phyloP scores from a whole-genome alignment of 2,797 vertebrate genomes.

The Pantherophis vulpinus region DNA sequence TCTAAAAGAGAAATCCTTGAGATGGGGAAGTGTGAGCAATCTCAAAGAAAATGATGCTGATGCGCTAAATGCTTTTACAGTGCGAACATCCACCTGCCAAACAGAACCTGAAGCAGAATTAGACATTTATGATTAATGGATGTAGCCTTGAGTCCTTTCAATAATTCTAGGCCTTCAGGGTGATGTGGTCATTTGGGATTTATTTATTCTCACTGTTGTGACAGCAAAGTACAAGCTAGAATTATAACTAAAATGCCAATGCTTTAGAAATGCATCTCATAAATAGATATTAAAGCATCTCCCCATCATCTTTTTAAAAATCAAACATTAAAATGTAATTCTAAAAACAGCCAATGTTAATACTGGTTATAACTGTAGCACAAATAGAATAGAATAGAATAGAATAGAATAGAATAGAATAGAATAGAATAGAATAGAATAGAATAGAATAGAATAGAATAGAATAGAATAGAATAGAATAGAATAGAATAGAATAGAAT shows the following conservation, averaged over 20 bases:
- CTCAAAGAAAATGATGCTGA: conserved; percentile 7
- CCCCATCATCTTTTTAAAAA: background rate
- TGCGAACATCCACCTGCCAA: conserved; percentile 28
- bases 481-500: too few relatives aligned
- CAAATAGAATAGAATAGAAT: too few relatives aligned
- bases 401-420: too few relatives aligned
- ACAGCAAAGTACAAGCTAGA: conserved; percentile 18
- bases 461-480: too few relatives aligned
- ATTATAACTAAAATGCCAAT: conserved; percentile 29
- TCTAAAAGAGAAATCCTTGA: background rate
- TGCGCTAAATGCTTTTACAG: conserved; percentile 25
- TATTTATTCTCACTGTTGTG: conserved; percentile 48
- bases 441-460: too few relatives aligned
- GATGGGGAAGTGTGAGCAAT: conserved; percentile 4
- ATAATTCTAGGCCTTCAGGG: background rate
- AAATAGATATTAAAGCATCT: background rate
- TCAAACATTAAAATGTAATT: conserved; percentile 31
- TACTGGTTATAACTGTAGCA: background rate
- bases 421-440: too few relatives aligned
- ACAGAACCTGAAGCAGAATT: conserved; percentile 21
- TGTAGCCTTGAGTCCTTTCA: conserved; percentile 24
- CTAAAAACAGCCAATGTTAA: conserved; percentile 44
- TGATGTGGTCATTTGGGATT: conserved; percentile 34
- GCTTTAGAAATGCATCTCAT: background rate
- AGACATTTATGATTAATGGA: conserved; percentile 39